Evolutionary conservation across 2,113 vertebrate species (phyloP).

Genomic region (Scopus umbretta): DNA sequence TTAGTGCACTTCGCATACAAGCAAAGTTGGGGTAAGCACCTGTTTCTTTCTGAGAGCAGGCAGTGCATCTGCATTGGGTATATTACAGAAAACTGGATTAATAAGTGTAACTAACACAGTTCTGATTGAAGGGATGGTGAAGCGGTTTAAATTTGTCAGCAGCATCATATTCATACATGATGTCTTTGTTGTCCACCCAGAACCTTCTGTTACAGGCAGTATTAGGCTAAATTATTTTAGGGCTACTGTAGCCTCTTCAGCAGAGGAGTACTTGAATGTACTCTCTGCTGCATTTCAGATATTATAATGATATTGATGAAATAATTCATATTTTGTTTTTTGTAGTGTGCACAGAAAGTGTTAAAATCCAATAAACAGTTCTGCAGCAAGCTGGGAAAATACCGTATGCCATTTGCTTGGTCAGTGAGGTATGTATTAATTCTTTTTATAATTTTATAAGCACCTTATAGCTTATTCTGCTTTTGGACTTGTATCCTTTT

Average conservation of each 20-base stretch:
- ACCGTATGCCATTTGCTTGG: constrained; percentile 99
- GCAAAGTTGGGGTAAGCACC: neutral
- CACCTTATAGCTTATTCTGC: neutral
- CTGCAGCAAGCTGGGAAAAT: constrained; percentile 93
- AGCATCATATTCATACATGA: neutral
- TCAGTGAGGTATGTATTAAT: constrained; percentile 83
- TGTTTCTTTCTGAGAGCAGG: neutral
- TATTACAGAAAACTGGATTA: neutral
- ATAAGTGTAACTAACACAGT: neutral
- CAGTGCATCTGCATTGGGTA: neutral
- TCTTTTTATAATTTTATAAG: neutral
- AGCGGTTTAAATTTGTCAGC: neutral
- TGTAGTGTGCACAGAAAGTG: constrained; percentile 90
- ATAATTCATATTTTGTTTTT: neutral
- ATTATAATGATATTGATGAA: neutral
- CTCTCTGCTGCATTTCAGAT: neutral
- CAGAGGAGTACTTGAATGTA: neutral
- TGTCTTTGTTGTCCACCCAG: neutral
- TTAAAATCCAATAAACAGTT: constrained; percentile 94
- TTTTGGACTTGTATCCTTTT: neutral
- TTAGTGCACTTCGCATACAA: fast-evolving
- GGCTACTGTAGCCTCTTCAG: neutral
- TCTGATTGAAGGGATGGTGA: neutral
- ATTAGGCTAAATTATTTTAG: neutral
- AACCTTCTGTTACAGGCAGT: neutral